These are phyloP conservation scores for Rhodophaea formosa DNA, from an alignment of 2,888 invertebrate genomes.

Conservation along the genomic window DNA sequence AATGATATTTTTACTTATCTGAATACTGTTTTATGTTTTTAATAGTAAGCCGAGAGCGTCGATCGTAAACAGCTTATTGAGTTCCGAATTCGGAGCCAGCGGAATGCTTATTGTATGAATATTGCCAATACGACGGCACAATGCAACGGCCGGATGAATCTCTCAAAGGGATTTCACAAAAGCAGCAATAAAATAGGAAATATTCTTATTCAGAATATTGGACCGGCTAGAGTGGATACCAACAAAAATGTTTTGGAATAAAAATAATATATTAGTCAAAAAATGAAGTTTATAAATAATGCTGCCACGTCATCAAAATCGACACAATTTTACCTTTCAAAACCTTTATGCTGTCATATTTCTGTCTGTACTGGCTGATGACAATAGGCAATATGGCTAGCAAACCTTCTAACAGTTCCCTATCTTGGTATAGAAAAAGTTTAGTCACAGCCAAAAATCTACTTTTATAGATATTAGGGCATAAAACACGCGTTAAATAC, in stretches of 20 bases:
- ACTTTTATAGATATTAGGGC: no score
- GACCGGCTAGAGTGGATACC: background rate
- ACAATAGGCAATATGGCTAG: no score
- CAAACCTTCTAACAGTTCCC: no score
- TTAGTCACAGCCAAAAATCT: no score
- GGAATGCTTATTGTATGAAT: constrained; percentile 13
- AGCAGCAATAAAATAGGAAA: constrained; percentile 2
- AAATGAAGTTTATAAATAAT: no score
- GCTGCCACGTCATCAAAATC: no score
- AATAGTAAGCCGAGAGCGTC: background rate
- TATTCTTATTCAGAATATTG: background rate
- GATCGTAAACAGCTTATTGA: constrained; percentile 13
- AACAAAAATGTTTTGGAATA: background rate
- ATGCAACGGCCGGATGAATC: constrained; percentile 3
- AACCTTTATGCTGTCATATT: no score
- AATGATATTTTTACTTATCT: background rate
- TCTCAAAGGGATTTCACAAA: constrained; percentile 6
- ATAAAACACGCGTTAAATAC: no score
- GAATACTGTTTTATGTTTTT: constrained; percentile 7
- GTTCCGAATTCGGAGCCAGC: constrained; percentile 1
- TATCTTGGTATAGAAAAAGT: no score
- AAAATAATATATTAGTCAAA: no score
- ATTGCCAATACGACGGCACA: constrained; percentile 8
- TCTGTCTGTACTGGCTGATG: no score
- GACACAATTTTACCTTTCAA: no score